Conservation (phyloP, 2,797 vertebrate genomes). For the Sphaeramia orbicularis region DNA sequence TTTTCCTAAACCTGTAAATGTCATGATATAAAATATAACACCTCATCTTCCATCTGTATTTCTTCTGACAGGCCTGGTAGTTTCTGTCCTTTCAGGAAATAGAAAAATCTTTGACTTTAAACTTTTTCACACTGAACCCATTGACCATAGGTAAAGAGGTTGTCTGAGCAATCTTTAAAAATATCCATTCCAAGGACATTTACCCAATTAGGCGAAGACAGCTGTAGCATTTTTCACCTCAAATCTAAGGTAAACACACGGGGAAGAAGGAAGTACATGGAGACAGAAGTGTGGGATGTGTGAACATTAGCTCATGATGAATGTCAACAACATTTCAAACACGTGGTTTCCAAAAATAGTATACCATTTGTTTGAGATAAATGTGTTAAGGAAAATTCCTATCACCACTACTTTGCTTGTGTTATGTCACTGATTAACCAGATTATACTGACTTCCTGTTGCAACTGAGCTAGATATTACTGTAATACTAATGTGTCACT, state of each 20-base stretch:
- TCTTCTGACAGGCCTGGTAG: no score
- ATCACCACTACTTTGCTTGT: neutral
- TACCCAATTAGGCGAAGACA: conserved; percentile 5
- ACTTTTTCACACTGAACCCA: no score
- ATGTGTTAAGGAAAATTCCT: neutral
- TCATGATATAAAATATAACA: no score
- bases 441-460: neutral
- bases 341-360: neutral
- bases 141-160: neutral
- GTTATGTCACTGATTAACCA: conserved; percentile 39
- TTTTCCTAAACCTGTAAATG: no score
- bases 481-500: neutral
- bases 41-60: no score
- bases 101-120: no score
- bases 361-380: neutral
- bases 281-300: neutral
- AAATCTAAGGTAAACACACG: conserved; percentile 3
- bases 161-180: neutral
- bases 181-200: conserved; percentile 20
- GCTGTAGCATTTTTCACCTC: neutral
- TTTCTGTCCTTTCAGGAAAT: no score
- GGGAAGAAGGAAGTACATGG: neutral
- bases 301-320: neutral
- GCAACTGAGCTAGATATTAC: conserved; percentile 2
- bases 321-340: neutral